Evolutionary conservation across 1,140 invertebrate genomes (phyloP).

Genomic region (Bicyclus anynana): DNA sequence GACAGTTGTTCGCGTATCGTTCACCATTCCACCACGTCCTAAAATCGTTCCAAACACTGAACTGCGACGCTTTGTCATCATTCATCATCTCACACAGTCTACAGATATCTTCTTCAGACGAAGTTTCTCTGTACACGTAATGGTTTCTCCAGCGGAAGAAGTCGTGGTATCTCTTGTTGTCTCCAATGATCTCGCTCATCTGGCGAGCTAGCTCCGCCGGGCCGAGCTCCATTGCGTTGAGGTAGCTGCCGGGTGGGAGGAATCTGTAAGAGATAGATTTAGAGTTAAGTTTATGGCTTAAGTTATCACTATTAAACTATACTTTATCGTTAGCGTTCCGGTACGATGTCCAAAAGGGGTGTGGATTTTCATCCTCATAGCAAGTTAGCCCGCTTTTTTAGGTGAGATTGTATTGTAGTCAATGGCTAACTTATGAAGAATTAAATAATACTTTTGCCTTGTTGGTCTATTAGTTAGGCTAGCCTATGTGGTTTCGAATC

Average conservation of each 20-base stretch:
- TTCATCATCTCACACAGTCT: conserved; percentile 25
- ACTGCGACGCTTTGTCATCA: conserved; percentile 6
- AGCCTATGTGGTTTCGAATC: too few species aligned
- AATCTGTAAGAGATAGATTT: conserved; percentile 17
- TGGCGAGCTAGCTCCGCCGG: conserved; percentile 2
- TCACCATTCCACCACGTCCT: conserved; percentile 25
- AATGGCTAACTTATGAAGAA: too few species aligned
- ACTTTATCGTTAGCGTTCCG: too few species aligned
- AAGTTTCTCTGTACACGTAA: conserved; percentile 18
- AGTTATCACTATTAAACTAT: too few species aligned
- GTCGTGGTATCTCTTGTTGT: conserved; percentile 15
- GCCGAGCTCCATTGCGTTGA: conserved; percentile 12
- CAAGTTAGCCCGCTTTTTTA: too few species aligned
- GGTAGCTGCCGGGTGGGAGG: conserved; percentile 19
- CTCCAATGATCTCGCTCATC: conserved; percentile 19
- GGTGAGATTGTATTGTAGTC: too few species aligned
- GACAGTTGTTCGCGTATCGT: conserved; percentile 14
- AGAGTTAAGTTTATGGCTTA: too few species aligned
- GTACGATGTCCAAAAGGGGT: too few species aligned
- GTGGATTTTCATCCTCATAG: too few species aligned
- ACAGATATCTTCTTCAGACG: conserved; percentile 14
- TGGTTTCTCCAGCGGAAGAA: conserved; percentile 25
- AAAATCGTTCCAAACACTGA: conserved; percentile 17
- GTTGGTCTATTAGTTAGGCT: too few species aligned
- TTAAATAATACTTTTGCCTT: too few species aligned